Base-by-base conservation (phyloP, 2,113 vertebrate genomes). In the Isichthys henryi region DNA sequence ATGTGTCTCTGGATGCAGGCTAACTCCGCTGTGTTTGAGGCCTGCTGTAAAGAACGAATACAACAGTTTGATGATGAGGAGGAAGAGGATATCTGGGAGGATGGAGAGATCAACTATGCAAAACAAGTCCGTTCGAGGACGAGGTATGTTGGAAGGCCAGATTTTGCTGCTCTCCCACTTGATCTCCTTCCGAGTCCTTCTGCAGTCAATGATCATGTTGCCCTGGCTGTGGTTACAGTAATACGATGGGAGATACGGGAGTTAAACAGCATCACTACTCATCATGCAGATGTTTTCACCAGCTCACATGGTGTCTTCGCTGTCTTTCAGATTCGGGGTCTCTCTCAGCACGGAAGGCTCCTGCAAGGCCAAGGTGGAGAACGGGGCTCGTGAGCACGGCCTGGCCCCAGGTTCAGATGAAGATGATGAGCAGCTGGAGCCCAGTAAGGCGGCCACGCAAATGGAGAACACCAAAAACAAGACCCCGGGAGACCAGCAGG, bases 51-150 rank as follows among this genome's bases (percentile, higher is more conserved):
- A 15, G 98, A 99, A 91, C 95, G 96, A 85, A 98, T 99, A 94
- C 97, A 97, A 87, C 98, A 98, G 80, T 99, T 99, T 19, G 97
- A 98, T 1, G 98, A 99, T 19, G 96, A 96, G 0, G 98, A 98
- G 45, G 96, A 98, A 7, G 98, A 99, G 10, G 98, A 99, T 88
- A 98, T 99, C 90, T 99, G 98, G 98, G 98, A 99, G 53, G 98
- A 98, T 70, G 97, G 97, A 92, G 97, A 97, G 92, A 96, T 96
- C 35, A 97, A 95, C 94, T 97, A 97, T 92, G 94, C 97, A 82
- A 94, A 96, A 87, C 97, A 97, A 93, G 97, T 95, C 35, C 97
- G 96, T 90, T 96, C 97, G 88, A 97, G 98, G 94, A 97, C 97
- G 93, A 95, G 98, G 98, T 99, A 92, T 80, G 35, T n/a, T 13